These are phyloP conservation scores for Camponotus fellah DNA, from an alignment of 2,888 invertebrate species.

Conservation along the genomic window DNA sequence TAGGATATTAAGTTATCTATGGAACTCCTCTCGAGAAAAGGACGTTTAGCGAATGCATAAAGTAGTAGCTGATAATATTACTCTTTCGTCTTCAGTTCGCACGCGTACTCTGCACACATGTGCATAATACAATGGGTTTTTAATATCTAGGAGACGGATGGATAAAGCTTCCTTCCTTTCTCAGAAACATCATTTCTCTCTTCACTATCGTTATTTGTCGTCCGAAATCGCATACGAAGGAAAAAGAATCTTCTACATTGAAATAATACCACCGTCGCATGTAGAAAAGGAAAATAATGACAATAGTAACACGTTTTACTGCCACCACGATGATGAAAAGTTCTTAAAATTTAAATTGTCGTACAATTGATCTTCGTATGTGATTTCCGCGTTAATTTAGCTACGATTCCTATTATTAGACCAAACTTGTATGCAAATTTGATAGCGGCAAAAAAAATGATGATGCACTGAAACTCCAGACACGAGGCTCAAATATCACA, in stretches of 20 bases:
- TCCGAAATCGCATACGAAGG: slow-evolving; percentile 41
- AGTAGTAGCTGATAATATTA: slow-evolving; percentile 54
- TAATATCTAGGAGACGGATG: slow-evolving; percentile 43
- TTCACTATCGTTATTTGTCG: slow-evolving; percentile 30
- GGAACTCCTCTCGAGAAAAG: slow-evolving; percentile 60
- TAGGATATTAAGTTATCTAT: slow-evolving; percentile 60
- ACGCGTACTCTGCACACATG: slow-evolving; percentile 36
- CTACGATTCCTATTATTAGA: slow-evolving; percentile 68
- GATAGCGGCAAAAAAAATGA: slow-evolving; percentile 25
- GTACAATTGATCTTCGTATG: slow-evolving; percentile 37
- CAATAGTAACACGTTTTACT: slow-evolving; percentile 33
- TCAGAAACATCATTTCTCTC: slow-evolving; percentile 27
- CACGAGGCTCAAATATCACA: slow-evolving; percentile 17
- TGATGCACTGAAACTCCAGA: slow-evolving; percentile 15
- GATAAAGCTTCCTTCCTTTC: slow-evolving; percentile 15
- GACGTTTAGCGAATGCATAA: slow-evolving; percentile 57
- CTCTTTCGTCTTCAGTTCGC: slow-evolving; percentile 45
- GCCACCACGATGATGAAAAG: background rate
- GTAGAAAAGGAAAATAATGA: slow-evolving; percentile 7
- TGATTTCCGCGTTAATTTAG: slow-evolving; percentile 43
- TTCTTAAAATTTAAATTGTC: slow-evolving; percentile 4
- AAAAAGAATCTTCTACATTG: background rate
- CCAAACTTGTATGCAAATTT: slow-evolving; percentile 55
- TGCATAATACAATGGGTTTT: slow-evolving; percentile 32
- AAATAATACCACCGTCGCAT: background rate